Evolutionary conservation across 2,113 vertebrate genomes (phyloP), one percentile per base, ranked within the genome.

Genomic region (Talpa occidentalis): DNA sequence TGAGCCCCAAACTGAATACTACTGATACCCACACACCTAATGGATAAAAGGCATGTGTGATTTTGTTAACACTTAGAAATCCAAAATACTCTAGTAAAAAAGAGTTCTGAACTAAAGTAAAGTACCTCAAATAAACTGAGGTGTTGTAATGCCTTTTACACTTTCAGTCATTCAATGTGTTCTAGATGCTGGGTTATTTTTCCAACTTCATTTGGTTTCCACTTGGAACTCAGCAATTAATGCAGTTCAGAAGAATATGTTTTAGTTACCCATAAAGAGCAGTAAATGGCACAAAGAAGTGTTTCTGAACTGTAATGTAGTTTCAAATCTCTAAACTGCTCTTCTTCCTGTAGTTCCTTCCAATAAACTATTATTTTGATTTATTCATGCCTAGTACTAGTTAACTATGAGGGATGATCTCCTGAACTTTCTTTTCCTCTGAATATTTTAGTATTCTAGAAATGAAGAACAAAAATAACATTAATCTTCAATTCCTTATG

Each of bases 401-500:
- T 85, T 86, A 91, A 69, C 30, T 85, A 17, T 72, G 2, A 19
- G 6, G 8, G 49, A 81, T 5, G 37, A 10, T n/a, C 42, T 77
- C 86, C 81, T 15, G 12, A 16, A 32, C 76, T 67, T 91, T 60
- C 91, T 62, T 92, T 74, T 22, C 11, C 67, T 62, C 14, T 84
- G 3, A 70, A 3, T 79, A 88, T 69, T 94, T 92, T 69, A 67
- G 10, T 89, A 67, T 10, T 88, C 44, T 94, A 94, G 72, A 92
- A 82, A 92, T 40, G 12, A 69, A 74, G 42, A 1, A 62, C 12
- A 95, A 88, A 90, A 93, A 94, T 79, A 66, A 89, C 0, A 60
- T 66, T 56, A 47, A 85, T 35, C 10, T 82, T 90, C 24, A 97
- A 95, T 6, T 6, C 67, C 9, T 79, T 64, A 96, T 95, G 92